phyloP scores from a whole-genome alignment of 2,113 vertebrate species.

The Percopsis transmontana region DNA sequence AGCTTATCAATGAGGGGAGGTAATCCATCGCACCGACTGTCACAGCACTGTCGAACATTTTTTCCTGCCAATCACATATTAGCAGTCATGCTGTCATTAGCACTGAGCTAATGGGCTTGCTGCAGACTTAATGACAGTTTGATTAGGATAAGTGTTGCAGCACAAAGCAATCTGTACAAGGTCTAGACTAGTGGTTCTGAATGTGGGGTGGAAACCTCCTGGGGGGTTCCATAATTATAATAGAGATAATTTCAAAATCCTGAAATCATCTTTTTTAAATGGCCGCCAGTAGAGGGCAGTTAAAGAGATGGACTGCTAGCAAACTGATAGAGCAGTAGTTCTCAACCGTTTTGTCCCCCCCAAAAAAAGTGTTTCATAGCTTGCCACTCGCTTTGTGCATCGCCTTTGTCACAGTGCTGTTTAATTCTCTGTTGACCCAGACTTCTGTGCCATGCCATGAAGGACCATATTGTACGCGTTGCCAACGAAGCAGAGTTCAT shows the following conservation, averaged over 20 bases:
- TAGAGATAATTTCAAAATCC: conserved; percentile 8
- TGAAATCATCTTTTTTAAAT: no score
- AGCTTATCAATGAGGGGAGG: conserved; percentile 99
- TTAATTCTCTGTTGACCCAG: conserved; percentile 63
- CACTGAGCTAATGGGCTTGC: conserved; percentile 16
- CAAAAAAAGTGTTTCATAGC: not conserved
- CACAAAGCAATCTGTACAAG: conserved; percentile 19
- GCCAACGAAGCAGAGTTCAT: conserved; percentile 99
- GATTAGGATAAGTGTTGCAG: conserved; percentile 28
- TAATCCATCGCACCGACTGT: conserved; percentile 73
- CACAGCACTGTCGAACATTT: not conserved
- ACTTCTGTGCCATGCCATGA: conserved; percentile 97
- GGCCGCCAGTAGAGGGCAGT: no score
- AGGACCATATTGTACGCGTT: conserved; percentile 97
- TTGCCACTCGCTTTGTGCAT: not conserved
- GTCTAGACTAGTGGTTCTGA: no score
- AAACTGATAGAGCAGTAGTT: no score
- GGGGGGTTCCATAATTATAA: not conserved
- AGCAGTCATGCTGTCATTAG: conserved; percentile 27
- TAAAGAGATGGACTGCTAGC: no score
- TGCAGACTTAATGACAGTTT: conserved; percentile 39
- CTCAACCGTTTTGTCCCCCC: not conserved
- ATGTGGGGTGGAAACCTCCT: no score
- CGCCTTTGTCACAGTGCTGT: not conserved
- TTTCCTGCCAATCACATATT: conserved; percentile 25